Evolutionary conservation across 92 coral and sea anemone species (phyloP).

Genomic region (Scolanthus callimorphus): DNA sequence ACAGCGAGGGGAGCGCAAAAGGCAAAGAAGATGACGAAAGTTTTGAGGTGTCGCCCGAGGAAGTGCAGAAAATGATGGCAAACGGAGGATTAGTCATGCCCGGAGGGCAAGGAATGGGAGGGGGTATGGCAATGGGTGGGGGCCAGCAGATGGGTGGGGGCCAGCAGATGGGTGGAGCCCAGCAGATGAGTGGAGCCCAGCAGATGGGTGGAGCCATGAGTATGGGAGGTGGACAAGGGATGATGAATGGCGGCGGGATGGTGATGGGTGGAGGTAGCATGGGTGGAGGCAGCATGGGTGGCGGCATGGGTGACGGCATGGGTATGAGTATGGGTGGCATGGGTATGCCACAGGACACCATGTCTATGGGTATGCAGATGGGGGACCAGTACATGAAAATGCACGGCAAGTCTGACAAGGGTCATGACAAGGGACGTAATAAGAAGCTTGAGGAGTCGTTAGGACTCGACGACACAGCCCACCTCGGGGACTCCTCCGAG

Average conservation of each 20-base stretch:
- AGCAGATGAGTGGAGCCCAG: slow-evolving; percentile 22
- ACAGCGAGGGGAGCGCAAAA: slow-evolving; percentile 11
- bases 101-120: slow-evolving; percentile 17
- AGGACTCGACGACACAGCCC: slow-evolving; percentile 14
- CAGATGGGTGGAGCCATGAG: slow-evolving; percentile 42
- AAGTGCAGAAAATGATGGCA: slow-evolving; percentile 33
- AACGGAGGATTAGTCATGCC: slow-evolving; percentile 42
- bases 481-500: slow-evolving; percentile 8
- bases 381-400: slow-evolving; percentile 15
- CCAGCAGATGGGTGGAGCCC: slow-evolving; percentile 21
- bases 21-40: slow-evolving; percentile 42
- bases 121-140: slow-evolving; percentile 16
- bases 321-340: slow-evolving; percentile 21
- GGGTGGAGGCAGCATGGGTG: slow-evolving; percentile 7
- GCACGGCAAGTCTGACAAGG: slow-evolving; percentile 9
- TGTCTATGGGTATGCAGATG: too few relatives aligned
- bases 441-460: slow-evolving; percentile 9
- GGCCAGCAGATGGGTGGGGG: slow-evolving; percentile 48
- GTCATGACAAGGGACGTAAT: too few relatives aligned
- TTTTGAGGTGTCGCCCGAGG: slow-evolving; percentile 40
- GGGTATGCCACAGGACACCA: background rate
- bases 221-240: slow-evolving; percentile 36
- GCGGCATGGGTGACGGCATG: slow-evolving; percentile 14
- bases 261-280: slow-evolving; percentile 16
- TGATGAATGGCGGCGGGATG: slow-evolving; percentile 38